Evolutionary conservation across 2,888 invertebrate species (phyloP).

Genomic region (Chromoteleia sp.): DNA sequence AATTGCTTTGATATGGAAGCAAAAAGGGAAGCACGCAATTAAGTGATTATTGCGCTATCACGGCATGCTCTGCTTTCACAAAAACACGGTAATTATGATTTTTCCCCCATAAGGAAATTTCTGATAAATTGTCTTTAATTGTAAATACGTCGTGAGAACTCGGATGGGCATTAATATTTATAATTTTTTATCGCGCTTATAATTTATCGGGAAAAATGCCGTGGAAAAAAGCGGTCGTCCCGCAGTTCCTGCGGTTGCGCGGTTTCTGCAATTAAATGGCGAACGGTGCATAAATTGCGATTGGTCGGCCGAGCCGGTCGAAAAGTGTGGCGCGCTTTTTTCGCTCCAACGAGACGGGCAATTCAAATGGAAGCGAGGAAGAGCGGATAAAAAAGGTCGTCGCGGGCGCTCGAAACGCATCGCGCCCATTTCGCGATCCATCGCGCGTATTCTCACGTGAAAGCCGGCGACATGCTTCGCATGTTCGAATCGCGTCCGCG

Average conservation of each 20-base stretch:
- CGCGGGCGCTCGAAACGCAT: neutral
- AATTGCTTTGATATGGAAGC: no score
- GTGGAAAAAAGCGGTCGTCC: neutral
- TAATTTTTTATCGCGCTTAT: neutral
- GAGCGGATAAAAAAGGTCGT: conserved; percentile 31
- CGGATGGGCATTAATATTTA: neutral
- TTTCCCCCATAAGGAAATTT: neutral
- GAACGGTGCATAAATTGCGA: conserved; percentile 1
- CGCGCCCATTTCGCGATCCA: no score
- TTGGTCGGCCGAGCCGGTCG: neutral
- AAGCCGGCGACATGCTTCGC: conserved; percentile 34
- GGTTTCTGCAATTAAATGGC: conserved; percentile 5
- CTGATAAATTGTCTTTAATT: conserved; percentile 14
- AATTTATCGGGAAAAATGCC: neutral
- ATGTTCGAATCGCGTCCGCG: conserved; percentile 24
- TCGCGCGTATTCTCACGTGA: conserved; percentile 53
- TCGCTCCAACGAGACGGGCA: conserved; percentile 25
- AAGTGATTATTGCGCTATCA: conserved; percentile 10
- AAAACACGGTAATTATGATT: conserved; percentile 8
- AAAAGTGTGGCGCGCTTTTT: no score
- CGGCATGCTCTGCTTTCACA: conserved; percentile 7
- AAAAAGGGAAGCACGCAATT: neutral
- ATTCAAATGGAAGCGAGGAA: conserved; percentile 36
- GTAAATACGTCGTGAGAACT: neutral
- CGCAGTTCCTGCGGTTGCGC: neutral